Evolutionary conservation across 2,888 invertebrate genomes (phyloP).

Genomic region (Heterodera filipjevi): DNA sequence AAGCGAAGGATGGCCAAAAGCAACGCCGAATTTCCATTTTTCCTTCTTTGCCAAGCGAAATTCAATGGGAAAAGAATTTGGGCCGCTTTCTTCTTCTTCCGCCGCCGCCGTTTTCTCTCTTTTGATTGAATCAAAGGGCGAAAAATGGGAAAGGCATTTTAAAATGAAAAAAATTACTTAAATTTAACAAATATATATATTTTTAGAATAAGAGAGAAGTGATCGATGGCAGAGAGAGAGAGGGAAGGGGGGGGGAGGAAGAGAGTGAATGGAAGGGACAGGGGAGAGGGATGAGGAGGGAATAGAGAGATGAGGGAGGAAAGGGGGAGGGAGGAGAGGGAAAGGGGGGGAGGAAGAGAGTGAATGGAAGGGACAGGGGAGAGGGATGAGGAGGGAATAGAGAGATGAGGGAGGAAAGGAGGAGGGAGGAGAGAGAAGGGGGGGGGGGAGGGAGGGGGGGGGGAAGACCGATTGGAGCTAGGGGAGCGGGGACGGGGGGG

Average conservation of each 20-base stretch:
- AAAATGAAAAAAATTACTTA: not conserved
- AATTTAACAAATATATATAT: not conserved
- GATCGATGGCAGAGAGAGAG: too few species aligned
- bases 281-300: not conserved
- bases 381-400: not conserved
- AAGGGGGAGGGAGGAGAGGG: not conserved
- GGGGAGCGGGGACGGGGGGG: not conserved
- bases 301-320: not conserved
- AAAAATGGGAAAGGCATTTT: not conserved
- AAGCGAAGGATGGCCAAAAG: not conserved
- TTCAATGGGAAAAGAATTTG: not conserved
- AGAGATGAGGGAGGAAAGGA: not conserved
- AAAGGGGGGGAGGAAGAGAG: too few species aligned
- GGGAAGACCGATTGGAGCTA: not conserved
- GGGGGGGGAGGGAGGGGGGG: not conserved
- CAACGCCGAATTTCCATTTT: conserved; percentile 17
- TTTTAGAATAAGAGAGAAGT: not conserved
- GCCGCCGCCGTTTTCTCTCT: not conserved
- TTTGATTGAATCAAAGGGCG: not conserved
- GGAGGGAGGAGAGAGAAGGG: not conserved
- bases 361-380: not conserved
- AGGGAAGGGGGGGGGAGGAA: not conserved
- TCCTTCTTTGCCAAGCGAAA: not conserved
- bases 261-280: too few species aligned
- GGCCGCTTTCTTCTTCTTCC: not conserved